phyloP scores from a whole-genome alignment of 2,888 invertebrate genomes.

The Euplexia lucipara region DNA sequence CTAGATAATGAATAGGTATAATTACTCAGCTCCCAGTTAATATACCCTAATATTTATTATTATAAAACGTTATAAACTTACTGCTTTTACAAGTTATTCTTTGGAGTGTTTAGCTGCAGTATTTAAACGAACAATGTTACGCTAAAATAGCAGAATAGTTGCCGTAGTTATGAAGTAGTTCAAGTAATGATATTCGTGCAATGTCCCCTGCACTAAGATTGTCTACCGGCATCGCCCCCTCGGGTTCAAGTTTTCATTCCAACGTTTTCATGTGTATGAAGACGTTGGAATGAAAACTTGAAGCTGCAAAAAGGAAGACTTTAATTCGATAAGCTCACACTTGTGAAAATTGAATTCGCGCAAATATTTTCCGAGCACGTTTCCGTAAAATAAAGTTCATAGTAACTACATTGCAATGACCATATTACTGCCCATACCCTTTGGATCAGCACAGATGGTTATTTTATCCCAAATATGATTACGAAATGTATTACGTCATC shows the following conservation, averaged over 20 bases:
- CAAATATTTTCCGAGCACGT: conserved; percentile 18
- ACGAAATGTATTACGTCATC: conserved; percentile 14
- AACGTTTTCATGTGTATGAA: conserved; percentile 8
- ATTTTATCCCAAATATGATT: conserved; percentile 22
- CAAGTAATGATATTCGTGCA: conserved; percentile 20
- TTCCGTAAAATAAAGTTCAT: conserved; percentile 24
- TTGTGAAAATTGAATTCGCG: conserved; percentile 24
- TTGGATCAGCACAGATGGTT: conserved; percentile 8
- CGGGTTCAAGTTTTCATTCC: conserved; percentile 19
- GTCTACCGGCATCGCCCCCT: not conserved
- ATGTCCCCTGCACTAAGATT: not conserved
- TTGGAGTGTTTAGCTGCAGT: conserved; percentile 1
- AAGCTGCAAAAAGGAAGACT: conserved; percentile 30
- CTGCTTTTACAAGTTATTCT: conserved; percentile 1
- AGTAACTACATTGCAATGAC: not conserved
- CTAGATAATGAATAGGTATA: conserved; percentile 8
- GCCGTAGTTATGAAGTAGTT: conserved; percentile 23
- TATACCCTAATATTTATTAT: not conserved
- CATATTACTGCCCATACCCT: not conserved
- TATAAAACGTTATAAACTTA: not conserved
- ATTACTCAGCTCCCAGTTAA: conserved; percentile 11
- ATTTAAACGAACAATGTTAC: conserved; percentile 14
- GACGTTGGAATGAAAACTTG: conserved; percentile 18
- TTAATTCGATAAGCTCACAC: conserved; percentile 36
- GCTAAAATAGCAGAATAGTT: conserved; percentile 29